Evolutionary conservation across 2,888 invertebrate genomes (phyloP).

Genomic region (Chromoteleia sp.): DNA sequence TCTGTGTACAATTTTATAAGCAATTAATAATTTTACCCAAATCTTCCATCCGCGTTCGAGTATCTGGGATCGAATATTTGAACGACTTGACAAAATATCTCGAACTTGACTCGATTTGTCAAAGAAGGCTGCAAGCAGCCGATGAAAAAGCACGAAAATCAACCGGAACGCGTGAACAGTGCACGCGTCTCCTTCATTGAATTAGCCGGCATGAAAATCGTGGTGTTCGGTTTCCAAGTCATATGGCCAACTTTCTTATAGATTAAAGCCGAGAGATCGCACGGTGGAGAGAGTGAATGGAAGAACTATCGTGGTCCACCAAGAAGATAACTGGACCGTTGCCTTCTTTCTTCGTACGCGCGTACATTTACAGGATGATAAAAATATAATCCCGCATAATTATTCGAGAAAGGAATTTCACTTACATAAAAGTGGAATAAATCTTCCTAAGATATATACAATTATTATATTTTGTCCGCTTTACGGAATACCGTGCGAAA

Average conservation of each 20-base stretch:
- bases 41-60: too few relatives aligned
- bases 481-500: background rate
- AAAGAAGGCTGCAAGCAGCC: background rate
- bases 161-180: slow-evolving; percentile 12
- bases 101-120: background rate
- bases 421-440: slow-evolving; percentile 48
- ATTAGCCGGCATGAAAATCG: slow-evolving; percentile 31
- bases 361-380: slow-evolving; percentile 5
- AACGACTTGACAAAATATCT: too few relatives aligned
- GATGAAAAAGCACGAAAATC: slow-evolving; percentile 15
- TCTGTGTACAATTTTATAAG: too few relatives aligned
- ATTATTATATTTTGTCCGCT: slow-evolving; percentile 12
- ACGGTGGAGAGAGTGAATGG: slow-evolving; percentile 60
- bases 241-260: slow-evolving; percentile 60
- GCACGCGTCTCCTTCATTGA: background rate
- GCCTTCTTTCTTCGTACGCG: slow-evolving; percentile 36
- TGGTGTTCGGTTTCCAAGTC: slow-evolving; percentile 27
- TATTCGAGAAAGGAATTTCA: slow-evolving; percentile 43
- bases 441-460: slow-evolving; percentile 1
- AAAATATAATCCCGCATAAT: slow-evolving; percentile 46
- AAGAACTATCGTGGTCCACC: slow-evolving; percentile 55
- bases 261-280: slow-evolving; percentile 59
- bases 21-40: too few relatives aligned
- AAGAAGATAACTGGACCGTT: slow-evolving; percentile 61
- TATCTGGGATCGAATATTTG: too few relatives aligned